Evolutionary conservation across 2,113 vertebrate genomes (phyloP), one percentile per base, ranked within the genome.

Genomic region (Hemibagrus wyckioides): DNA sequence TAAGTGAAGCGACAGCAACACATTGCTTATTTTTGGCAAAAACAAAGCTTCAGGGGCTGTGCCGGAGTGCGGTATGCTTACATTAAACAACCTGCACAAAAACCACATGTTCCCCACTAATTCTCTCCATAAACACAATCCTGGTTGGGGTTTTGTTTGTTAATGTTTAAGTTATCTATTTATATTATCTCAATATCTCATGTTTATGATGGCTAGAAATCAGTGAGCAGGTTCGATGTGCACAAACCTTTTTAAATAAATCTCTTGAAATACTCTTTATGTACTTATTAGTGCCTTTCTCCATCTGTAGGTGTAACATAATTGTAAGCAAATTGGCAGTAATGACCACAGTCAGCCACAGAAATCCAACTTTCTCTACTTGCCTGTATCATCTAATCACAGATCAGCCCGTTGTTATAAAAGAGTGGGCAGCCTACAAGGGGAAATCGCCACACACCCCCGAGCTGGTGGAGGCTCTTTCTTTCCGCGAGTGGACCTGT

Each of bases 361-460:
- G 17, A 50, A 50, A 67, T 67, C 41, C 81, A 44, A 33, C 61
- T n/a, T 3, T 83, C 9, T 75, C 19, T 8, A 50, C 19, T 44
- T 75, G 13, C 59, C 25, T 89, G 30, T 28, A 77, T 13, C 28
- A 36, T 73, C 56, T 90, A 48, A 63, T 77, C 90, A 4, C 89
- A 98, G 98, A 97, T 90, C 95, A 95, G 44, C 96, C 96, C 0
- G 96, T 99, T 90, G 96, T 99, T 89, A 95, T 99, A 91, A 99
- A 99, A 90, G 97, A 99, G 93, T 99, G 97, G 98, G 97, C 97
- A 79, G 97, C 97, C 92, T 99, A 97, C 95, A 99, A 99, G 91
- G 98, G 98, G 86, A 99, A 99, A 90, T 97, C 97, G 59, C 97
- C 98, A 28, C 97, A 99, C 88, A 99, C 97, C 14, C 98, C 97